phyloP scores from a whole-genome alignment of 2,113 vertebrate species.

The Lichenostomus cassidix region DNA sequence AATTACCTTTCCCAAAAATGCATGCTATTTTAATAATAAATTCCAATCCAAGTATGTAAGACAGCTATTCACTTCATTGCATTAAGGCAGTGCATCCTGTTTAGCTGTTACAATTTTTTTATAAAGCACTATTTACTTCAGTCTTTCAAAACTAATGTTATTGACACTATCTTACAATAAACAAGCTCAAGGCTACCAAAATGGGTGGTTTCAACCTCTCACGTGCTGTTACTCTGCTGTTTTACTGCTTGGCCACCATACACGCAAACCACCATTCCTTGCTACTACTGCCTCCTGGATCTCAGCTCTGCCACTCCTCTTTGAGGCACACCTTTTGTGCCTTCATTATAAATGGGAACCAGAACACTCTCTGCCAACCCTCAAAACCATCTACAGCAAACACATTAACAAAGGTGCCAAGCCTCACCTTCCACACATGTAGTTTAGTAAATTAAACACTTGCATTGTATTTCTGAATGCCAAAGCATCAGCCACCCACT shows the following conservation, averaged over 20 bases:
- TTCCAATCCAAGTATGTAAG: not conserved
- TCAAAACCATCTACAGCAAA: not conserved
- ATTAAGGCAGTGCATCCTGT: not conserved
- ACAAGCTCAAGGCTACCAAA: not conserved
- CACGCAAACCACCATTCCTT: not conserved
- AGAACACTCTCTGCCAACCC: not conserved
- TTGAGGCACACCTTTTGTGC: not conserved
- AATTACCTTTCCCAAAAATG: not conserved
- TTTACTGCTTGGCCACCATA: not conserved
- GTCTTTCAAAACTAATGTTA: not conserved
- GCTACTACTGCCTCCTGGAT: not conserved
- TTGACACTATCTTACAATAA: not conserved
- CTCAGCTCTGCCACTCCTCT: not conserved
- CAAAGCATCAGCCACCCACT: not conserved
- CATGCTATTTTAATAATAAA: not conserved
- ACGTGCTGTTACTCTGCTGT: not conserved
- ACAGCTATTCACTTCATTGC: not conserved
- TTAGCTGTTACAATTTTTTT: not conserved
- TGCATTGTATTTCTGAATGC: not conserved
- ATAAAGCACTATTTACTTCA: not conserved
- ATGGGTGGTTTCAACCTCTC: not conserved
- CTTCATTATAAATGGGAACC: not conserved
- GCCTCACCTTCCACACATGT: not conserved
- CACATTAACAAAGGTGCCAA: not conserved
- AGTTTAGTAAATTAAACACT: not conserved